These are phyloP conservation scores for Cettia cetti DNA, from an alignment of 2,113 vertebrate species.

Conservation along the genomic window DNA sequence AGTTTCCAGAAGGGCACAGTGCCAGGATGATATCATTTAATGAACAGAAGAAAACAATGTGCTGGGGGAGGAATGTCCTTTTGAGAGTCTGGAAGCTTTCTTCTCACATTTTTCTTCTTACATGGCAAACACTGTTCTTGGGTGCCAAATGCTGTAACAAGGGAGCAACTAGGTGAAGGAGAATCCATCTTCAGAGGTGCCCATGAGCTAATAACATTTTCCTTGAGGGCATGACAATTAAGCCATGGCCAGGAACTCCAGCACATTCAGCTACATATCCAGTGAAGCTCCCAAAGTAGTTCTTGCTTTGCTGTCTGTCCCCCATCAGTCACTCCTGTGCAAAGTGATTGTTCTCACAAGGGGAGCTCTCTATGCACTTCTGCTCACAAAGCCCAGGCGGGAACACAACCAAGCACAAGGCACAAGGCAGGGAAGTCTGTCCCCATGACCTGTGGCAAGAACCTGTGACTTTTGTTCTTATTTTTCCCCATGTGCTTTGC, in stretches of 20 bases:
- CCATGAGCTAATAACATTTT: background rate
- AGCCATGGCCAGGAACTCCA: background rate
- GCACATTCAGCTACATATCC: background rate
- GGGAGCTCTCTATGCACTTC: background rate
- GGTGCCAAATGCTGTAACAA: background rate
- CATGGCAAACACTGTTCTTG: background rate
- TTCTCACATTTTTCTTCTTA: background rate
- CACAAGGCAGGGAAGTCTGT: background rate
- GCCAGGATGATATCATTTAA: background rate
- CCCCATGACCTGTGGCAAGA: background rate
- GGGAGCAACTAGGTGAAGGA: background rate
- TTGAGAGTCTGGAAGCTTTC: background rate
- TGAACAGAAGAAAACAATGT: background rate
- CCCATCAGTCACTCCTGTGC: background rate
- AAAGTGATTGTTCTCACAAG: background rate
- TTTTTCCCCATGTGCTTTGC: background rate
- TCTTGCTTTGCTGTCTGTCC: background rate
- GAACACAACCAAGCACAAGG: background rate
- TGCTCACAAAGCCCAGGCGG: background rate
- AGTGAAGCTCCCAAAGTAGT: background rate
- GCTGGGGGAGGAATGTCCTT: background rate
- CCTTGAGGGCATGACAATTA: background rate
- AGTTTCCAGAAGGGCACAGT: background rate
- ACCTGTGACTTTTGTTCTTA: background rate
- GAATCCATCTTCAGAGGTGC: background rate